Evolutionary conservation across 2,113 vertebrate species (phyloP).

Genomic region (Phylloscopus trochilus): DNA sequence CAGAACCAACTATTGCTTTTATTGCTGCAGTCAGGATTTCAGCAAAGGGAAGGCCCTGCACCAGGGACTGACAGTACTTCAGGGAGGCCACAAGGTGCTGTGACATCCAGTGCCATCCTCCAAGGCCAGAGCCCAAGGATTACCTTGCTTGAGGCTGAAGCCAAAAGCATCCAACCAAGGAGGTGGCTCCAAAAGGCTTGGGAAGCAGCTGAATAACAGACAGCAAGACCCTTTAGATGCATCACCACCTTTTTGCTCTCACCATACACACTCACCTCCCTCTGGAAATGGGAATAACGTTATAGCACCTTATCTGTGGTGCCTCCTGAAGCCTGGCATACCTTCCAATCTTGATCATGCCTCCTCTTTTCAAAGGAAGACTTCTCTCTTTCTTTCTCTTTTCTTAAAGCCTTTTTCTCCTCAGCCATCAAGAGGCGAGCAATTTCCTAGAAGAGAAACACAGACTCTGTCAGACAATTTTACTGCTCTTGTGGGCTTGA

Average conservation of each 20-base stretch:
- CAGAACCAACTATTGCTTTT: background rate
- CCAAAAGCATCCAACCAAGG: background rate
- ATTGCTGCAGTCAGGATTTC: background rate
- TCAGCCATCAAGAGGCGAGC: constrained; percentile 90
- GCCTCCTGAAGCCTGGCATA: constrained; percentile 36
- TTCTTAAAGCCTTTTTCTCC: constrained; percentile 88
- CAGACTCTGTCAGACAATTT: background rate
- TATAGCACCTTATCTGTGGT: background rate
- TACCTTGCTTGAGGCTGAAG: background rate
- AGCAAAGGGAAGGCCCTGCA: background rate
- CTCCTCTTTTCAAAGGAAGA: constrained; percentile 78
- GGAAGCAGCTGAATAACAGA: background rate
- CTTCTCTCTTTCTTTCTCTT: constrained; percentile 79
- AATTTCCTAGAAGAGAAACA: constrained; percentile 80
- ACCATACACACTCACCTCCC: background rate
- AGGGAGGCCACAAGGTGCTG: background rate
- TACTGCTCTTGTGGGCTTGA: background rate
- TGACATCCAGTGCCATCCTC: background rate
- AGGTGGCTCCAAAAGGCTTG: background rate
- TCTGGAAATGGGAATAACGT: background rate
- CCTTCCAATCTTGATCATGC: constrained; percentile 84
- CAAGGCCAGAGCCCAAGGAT: background rate
- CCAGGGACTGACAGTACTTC: background rate
- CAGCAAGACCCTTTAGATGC: background rate
- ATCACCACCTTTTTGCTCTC: background rate